Evolutionary conservation across 2,113 vertebrate species (phyloP), one percentile per base, ranked within the genome.

Genomic region (Casuarius casuarius): DNA sequence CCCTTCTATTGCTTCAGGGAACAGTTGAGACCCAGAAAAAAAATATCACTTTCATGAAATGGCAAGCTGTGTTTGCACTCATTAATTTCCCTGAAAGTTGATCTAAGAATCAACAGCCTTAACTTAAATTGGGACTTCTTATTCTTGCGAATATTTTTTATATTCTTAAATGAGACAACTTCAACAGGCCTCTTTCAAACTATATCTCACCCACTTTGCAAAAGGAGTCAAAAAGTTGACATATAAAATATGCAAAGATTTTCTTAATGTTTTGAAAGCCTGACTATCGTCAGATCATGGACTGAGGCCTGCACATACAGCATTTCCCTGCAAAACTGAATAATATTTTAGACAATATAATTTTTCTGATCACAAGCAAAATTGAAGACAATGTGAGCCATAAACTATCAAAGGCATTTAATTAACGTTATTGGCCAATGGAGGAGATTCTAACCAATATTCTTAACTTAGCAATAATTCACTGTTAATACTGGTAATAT

Each of bases 1-100:
- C 35, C 1, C 92, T 91, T 93, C 90, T 92, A 4, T 96, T 73
- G 96, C 97, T 95, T 52, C 88, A 79, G 94, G 94, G 89, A 74
- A 89, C 71, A 90, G 68, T 4, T 82, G 70, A 95, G 84, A 83
- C 78, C 78, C 81, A 77, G 78, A 6, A 59, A 46, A 49, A 49
- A 74, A 81, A 71, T 33, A 25, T 71, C 38, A 66, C 84, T 70
- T 66, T 89, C 61, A 6, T n/a, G 73, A 89, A 70, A 87, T 23
- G 26, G 71, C 87, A 96, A 85, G 94, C 49, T 85, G 71, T 79
- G 89, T 71, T 97, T 92, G 35, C 25, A 54, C 16, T 77, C 12
- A 33, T 8, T 59, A 18, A 28, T 67, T 54, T 74, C 71, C 81
- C 87, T 73, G 87, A 51, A 66, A 85, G 66, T 3, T 76, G 49